Evolutionary conservation across 2,797 vertebrate species (phyloP), one percentile per base, ranked within the genome.

Genomic region (Carapus acus): DNA sequence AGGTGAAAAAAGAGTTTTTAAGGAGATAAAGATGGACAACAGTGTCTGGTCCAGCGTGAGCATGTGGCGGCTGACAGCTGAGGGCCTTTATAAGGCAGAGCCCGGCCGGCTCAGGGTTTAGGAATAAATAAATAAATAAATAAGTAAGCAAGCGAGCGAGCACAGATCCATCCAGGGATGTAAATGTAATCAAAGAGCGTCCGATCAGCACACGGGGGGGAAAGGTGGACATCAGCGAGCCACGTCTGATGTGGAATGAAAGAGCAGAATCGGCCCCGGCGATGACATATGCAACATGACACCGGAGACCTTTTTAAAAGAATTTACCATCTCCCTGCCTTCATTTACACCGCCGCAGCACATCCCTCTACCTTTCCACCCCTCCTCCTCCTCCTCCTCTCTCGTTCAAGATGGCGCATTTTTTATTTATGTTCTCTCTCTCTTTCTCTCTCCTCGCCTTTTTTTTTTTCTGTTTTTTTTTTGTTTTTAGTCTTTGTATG

Each of bases 401-500:
- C 53, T 42, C 5, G 43, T 60, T 68, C 49, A 74, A 80, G 71
- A 81, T 66, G 67, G 54, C 70, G 68, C 73, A 79, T 84, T 83
- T 81, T 81, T 84, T 86, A 82, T 86, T 85, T 74, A 82, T 83
- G 67, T 56, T 41, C 52, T 39, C 42, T 24, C n/a, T n/a, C n/a
- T n/a, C n/a, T n/a, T n/a, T n/a, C n/a, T n/a, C n/a, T n/a, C n/a
- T n/a, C n/a, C n/a, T n/a, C 70, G 68, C 73, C 78, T 84, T 83
- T 81, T 81, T 84, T 86, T 81, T 86, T 85, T 74, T 81, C 82
- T 65, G 56, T 41, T 50, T 39, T 40, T 24, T 62, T 57, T 64
- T 53, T 66, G 20, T 73, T 73, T 79, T 68, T 78, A 63, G 80
- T 83, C 83, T 85, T 87, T 88, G 83, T 87, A 88, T 87, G 85